Evolutionary conservation across 2,797 vertebrate genomes (phyloP).

Genomic region (Acrossocheilus fasciatus): DNA sequence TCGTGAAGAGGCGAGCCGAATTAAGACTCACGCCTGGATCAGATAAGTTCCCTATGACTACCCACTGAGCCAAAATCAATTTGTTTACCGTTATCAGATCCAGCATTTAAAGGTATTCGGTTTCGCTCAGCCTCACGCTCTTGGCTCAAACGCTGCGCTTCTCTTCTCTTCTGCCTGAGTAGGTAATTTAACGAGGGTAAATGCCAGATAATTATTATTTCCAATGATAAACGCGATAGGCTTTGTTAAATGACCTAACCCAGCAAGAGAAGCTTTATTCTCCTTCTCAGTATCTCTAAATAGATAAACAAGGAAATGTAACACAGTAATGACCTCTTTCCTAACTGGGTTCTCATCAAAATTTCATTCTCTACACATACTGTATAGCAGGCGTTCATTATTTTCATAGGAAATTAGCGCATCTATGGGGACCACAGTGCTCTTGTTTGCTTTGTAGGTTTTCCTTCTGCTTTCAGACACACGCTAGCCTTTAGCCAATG

Average conservation of each 20-base stretch:
- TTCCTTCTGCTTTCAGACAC: conserved; percentile 31
- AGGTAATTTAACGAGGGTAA: conserved; percentile 31
- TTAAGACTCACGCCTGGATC: conserved; percentile 50
- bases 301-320: conserved; percentile 50
- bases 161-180: conserved; percentile 15
- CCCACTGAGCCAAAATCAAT: conserved; percentile 65
- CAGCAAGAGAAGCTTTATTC: conserved; percentile 3
- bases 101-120: conserved; percentile 52
- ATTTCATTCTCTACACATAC: conserved; percentile 54
- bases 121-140: conserved; percentile 33
- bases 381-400: conserved; percentile 43
- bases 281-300: conserved; percentile 29
- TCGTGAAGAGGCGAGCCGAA: conserved; percentile 36
- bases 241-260: conserved; percentile 41
- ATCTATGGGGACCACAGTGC: conserved; percentile 37
- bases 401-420: conserved; percentile 48
- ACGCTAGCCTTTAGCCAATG: conserved; percentile 45
- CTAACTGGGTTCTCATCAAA: conserved; percentile 53
- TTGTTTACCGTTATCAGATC: conserved; percentile 64
- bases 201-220: conserved; percentile 49
- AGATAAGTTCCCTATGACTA: conserved; percentile 65
- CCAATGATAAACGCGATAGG: conserved; percentile 37
- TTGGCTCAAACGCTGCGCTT: not conserved
- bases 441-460: conserved; percentile 22
- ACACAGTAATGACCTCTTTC: conserved; percentile 41